A percentile compares a stretch with the other conserved stretches of the same genome.
Evolutionary conservation across 2,888 invertebrate species (phyloP).

Genomic region (Cephalotes varians): DNA sequence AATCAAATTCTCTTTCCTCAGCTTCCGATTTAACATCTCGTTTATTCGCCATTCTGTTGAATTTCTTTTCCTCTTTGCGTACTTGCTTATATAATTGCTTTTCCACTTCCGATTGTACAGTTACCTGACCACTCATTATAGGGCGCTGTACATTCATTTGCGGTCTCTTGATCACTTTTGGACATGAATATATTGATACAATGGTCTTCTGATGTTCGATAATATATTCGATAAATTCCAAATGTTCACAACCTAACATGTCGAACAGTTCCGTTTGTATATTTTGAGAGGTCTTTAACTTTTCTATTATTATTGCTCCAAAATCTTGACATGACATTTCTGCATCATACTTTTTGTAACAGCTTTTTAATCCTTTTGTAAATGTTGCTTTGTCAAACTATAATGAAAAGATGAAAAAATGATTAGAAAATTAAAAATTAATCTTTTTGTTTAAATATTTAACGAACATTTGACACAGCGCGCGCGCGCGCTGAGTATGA

Average conservation of each 20-base stretch:
- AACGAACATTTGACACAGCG: too few relatives aligned
- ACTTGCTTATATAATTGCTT: conserved; percentile 91
- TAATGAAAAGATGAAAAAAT: conserved; percentile 69
- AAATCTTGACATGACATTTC: conserved; percentile 88
- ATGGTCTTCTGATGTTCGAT: conserved; percentile 79
- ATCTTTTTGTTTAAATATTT: conserved; percentile 13
- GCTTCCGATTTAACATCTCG: conserved; percentile 83
- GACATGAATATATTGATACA: conserved; percentile 63
- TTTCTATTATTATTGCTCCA: conserved; percentile 87
- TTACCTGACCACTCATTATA: conserved; percentile 91
- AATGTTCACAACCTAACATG: conserved; percentile 93
- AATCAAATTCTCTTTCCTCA: conserved; percentile 87
- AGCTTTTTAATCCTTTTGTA: conserved; percentile 87
- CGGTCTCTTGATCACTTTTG: conserved; percentile 68
- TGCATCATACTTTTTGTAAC: conserved; percentile 85
- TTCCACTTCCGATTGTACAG: conserved; percentile 94
- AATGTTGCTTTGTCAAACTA: conserved; percentile 88
- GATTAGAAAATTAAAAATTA: conserved; percentile 39
- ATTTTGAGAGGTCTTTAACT: conserved; percentile 88
- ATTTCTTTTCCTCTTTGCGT: conserved; percentile 94
- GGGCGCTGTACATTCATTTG: conserved; percentile 81
- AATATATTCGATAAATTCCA: conserved; percentile 81
- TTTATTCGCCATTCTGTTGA: conserved; percentile 86
- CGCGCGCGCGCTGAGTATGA: too few relatives aligned
- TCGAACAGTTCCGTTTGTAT: conserved; percentile 95